phyloP scores from a whole-genome alignment of 2,113 vertebrate genomes.

The Apteryx mantelli region DNA sequence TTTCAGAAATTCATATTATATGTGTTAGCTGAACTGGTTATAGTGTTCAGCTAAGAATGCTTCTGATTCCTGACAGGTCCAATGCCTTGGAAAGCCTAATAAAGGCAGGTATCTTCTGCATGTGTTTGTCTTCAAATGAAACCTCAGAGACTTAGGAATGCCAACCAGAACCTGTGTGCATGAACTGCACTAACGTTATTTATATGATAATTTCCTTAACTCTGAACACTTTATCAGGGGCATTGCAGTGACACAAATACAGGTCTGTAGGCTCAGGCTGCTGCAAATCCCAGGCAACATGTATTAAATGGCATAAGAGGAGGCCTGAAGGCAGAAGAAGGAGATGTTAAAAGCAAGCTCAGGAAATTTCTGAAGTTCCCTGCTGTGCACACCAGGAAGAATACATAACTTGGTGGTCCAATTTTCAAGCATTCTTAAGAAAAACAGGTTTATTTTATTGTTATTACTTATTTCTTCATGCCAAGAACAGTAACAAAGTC shows the following conservation, averaged over 20 bases:
- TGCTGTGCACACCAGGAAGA: not conserved
- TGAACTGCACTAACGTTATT: not conserved
- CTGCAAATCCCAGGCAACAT: not conserved
- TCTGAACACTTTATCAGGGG: not conserved
- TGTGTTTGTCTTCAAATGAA: not conserved
- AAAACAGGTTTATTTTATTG: not conserved
- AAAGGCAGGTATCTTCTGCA: not conserved
- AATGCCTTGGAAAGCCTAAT: not conserved
- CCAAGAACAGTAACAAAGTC: not conserved
- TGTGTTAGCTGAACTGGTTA: not conserved
- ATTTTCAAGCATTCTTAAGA: not conserved
- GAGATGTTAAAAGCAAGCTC: not conserved
- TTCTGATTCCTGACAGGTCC: not conserved
- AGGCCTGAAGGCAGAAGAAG: not conserved
- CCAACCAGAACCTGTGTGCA: not conserved
- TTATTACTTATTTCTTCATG: not conserved
- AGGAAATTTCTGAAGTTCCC: not conserved
- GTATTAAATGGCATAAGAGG: not conserved
- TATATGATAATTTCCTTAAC: not conserved
- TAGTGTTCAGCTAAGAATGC: not conserved
- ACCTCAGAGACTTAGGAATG: rapidly evolving
- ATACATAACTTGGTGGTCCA: not conserved
- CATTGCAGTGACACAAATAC: not conserved
- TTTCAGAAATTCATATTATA: not conserved
- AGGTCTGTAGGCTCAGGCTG: not conserved